Conservation (phyloP, 2,888 invertebrate species). For the Bugula neritina region DNA sequence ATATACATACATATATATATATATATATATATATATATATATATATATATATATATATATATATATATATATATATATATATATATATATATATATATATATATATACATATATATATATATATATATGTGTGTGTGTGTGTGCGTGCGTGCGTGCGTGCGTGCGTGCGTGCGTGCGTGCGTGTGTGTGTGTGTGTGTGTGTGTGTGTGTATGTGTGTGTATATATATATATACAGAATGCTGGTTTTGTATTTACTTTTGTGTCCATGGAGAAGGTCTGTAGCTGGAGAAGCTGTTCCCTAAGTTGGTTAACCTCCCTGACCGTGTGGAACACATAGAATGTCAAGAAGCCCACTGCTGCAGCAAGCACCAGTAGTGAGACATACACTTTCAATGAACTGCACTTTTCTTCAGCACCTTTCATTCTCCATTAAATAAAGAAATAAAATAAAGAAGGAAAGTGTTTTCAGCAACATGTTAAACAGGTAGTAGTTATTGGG, state of each 20-base stretch:
- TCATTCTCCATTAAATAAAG: too few relatives aligned
- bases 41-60: conserved; percentile 17
- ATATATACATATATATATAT: conserved; percentile 26
- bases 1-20: conserved; percentile 23
- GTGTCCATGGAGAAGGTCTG: background rate
- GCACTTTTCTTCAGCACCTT: too few relatives aligned
- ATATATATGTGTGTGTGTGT: conserved; percentile 22
- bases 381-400: too few relatives aligned
- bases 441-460: too few relatives aligned
- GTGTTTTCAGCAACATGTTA: too few relatives aligned
- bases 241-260: background rate
- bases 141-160: conserved; percentile 15
- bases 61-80: conserved; percentile 26
- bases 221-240: too few relatives aligned
- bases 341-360: too few relatives aligned
- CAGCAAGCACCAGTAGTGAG: too few relatives aligned
- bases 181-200: conserved; percentile 26
- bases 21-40: conserved; percentile 20
- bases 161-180: too few relatives aligned
- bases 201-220: conserved; percentile 25
- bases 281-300: background rate
- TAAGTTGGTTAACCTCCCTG: background rate
- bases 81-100: conserved; percentile 26
- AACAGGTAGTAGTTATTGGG: too few relatives aligned
- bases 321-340: background rate